Conservation (phyloP, 2,888 invertebrate species). For the Caenorhabditis sp. region DNA sequence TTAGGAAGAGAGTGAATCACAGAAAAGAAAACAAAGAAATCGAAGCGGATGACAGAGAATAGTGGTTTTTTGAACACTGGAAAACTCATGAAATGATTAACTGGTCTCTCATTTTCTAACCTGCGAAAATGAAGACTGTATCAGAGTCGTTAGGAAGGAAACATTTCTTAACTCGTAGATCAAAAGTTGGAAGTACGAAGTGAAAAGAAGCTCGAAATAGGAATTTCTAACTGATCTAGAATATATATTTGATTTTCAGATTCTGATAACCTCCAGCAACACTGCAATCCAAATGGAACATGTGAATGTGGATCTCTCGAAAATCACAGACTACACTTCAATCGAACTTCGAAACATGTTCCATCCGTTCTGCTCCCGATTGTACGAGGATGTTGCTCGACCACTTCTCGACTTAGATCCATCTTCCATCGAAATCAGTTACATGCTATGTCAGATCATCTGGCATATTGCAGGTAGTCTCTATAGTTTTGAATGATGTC, state of each 20-base stretch:
- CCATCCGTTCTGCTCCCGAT: constrained; percentile 51
- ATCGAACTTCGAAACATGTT: constrained; percentile 59
- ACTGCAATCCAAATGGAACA: constrained; percentile 54
- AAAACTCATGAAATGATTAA: too few relatives aligned
- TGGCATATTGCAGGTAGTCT: constrained; percentile 66
- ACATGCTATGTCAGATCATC: constrained; percentile 69
- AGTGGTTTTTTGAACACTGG: neutral
- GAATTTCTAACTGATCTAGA: too few relatives aligned
- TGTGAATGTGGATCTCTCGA: constrained; percentile 63
- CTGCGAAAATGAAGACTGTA: neutral
- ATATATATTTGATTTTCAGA: constrained; percentile 28
- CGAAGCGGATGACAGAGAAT: neutral
- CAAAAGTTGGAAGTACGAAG: too few relatives aligned
- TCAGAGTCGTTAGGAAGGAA: too few relatives aligned
- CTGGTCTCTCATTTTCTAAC: too few relatives aligned
- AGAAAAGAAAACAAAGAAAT: constrained; percentile 2
- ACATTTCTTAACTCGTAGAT: too few relatives aligned
- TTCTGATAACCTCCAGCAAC: constrained; percentile 40
- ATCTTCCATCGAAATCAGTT: constrained; percentile 61
- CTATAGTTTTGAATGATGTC: neutral
- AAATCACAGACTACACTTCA: constrained; percentile 55
- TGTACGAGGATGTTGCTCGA: constrained; percentile 62
- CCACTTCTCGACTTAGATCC: constrained; percentile 65
- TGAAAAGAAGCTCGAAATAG: too few relatives aligned
- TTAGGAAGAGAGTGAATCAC: constrained; percentile 2